Conservation (phyloP, 2,888 invertebrate genomes). For the Brachylomia viminalis region DNA sequence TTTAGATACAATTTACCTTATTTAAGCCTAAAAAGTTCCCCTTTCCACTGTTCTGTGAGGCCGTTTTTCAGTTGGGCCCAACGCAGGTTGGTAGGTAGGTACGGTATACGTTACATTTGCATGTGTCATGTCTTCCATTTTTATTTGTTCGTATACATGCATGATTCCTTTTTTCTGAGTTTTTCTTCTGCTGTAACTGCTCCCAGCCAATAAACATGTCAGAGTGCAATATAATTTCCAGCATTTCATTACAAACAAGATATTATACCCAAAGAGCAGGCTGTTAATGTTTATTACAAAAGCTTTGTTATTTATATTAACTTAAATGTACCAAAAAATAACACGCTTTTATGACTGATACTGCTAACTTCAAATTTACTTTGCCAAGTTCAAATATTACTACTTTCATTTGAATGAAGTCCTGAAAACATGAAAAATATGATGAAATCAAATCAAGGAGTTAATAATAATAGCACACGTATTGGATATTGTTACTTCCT, state of each 20-base stretch:
- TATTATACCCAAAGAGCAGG: constrained; percentile 6
- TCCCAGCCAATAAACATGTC: not conserved
- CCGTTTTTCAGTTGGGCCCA: not conserved
- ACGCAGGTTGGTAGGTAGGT: not conserved
- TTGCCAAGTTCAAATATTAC: not conserved
- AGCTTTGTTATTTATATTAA: not conserved
- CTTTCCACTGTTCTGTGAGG: not conserved
- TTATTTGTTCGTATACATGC: not conserved
- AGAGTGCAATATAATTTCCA: not conserved
- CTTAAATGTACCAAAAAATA: not conserved
- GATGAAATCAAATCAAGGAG: not conserved
- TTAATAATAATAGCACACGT: constrained; percentile 9
- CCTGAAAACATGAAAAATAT: not conserved
- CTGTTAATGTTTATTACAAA: constrained; percentile 9
- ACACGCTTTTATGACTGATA: not conserved
- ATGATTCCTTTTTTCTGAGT: not conserved
- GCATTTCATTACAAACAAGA: not conserved
- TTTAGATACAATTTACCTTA: not conserved
- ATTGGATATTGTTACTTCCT: constrained; percentile 15
- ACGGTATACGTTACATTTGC: not conserved
- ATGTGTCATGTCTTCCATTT: not conserved
- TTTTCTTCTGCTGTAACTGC: not conserved
- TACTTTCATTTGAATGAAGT: constrained; percentile 1
- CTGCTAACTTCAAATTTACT: not conserved
- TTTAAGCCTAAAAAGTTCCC: not conserved